phyloP scores from a whole-genome alignment of 2,797 vertebrate species.

The Enteromius argenteus region DNA sequence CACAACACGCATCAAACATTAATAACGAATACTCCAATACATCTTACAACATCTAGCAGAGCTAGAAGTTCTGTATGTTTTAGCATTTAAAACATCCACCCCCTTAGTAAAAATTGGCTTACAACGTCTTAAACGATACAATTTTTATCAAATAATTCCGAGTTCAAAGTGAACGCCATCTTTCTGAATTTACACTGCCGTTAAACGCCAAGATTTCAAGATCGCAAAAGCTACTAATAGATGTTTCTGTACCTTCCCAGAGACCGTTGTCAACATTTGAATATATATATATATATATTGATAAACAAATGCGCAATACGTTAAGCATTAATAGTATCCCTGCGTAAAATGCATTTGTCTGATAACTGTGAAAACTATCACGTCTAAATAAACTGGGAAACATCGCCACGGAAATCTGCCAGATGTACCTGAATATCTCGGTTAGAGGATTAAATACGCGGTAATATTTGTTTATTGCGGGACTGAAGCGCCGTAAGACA shows the following conservation, averaged over 20 bases:
- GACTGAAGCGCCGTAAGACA: not conserved
- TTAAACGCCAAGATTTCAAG: not conserved
- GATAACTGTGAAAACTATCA: not conserved
- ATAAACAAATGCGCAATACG: not conserved
- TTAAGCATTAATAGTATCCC: not conserved
- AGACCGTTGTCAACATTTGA: too few relatives aligned
- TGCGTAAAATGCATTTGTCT: not conserved
- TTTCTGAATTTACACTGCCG: too few relatives aligned
- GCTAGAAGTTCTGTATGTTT: not conserved
- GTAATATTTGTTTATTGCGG: slow-evolving; percentile 14
- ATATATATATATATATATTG: not conserved
- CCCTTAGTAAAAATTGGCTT: not conserved
- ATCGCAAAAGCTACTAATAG: not conserved
- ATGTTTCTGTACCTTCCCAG: not conserved
- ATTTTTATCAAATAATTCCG: too few relatives aligned
- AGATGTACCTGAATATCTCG: not conserved
- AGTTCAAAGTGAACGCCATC: not conserved
- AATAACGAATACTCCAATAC: not conserved
- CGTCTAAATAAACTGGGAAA: not conserved
- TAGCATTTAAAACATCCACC: not conserved
- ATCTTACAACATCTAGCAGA: too few relatives aligned
- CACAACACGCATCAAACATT: not conserved
- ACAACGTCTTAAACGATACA: not conserved
- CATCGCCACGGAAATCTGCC: not conserved
- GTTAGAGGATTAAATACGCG: not conserved